A percentile compares a stretch with the other conserved stretches of the same genome.
phyloP scores from a whole-genome alignment of 2,113 vertebrate species.

The Halcyon malimbica region DNA sequence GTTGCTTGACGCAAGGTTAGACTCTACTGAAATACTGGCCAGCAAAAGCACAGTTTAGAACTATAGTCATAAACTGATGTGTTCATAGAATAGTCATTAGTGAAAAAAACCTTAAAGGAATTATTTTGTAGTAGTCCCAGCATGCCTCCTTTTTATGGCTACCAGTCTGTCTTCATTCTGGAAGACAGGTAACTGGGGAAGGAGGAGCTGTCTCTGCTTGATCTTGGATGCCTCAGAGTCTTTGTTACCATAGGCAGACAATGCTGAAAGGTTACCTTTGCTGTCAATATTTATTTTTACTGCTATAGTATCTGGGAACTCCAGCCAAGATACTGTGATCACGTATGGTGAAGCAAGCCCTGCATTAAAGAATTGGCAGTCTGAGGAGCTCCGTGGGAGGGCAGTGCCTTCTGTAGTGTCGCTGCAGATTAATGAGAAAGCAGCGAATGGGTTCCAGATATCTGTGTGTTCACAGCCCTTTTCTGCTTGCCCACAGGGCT shows the following conservation, averaged over 20 bases:
- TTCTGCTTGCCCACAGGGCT: not conserved
- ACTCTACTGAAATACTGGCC: not conserved
- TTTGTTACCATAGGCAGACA: not conserved
- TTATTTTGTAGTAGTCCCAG: conserved; percentile 15
- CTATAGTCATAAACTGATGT: not conserved
- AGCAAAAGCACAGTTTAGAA: not conserved
- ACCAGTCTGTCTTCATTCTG: not conserved
- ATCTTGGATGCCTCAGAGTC: not conserved
- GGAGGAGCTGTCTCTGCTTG: conserved; percentile 25
- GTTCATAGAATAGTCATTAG: not conserved
- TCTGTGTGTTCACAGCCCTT: not conserved
- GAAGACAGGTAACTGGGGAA: not conserved
- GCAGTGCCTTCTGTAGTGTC: not conserved
- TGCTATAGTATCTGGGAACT: not conserved
- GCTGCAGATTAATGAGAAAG: not conserved
- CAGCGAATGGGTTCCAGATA: not conserved
- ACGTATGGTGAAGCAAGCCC: not conserved
- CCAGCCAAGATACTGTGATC: not conserved
- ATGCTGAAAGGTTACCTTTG: conserved; percentile 1
- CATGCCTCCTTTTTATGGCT: not conserved
- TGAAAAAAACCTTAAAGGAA: not conserved
- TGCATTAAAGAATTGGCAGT: not conserved
- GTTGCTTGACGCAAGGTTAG: not conserved
- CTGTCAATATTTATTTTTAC: not conserved
- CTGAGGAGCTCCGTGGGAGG: conserved; percentile 3